phyloP scores from a whole-genome alignment of 1,140 invertebrate species.

The Vollenhovia emeryi region DNA sequence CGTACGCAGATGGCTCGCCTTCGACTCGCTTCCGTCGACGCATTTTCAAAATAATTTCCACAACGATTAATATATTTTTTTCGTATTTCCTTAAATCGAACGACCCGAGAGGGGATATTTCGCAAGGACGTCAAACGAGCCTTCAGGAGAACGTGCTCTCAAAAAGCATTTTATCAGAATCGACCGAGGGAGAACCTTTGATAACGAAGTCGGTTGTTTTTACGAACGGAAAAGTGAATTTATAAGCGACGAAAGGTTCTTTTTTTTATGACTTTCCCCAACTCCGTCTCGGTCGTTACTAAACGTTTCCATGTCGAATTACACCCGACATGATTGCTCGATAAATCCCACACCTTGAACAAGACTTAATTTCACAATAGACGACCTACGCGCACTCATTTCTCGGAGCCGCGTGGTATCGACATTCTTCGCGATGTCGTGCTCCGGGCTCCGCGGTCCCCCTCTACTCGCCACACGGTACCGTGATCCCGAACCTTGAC shows the following conservation, averaged over 20 bases:
- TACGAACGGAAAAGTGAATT: not conserved
- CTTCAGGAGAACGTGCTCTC: not conserved
- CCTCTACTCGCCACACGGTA: conserved; percentile 75
- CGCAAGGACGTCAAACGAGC: not conserved
- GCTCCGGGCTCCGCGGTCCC: conserved; percentile 71
- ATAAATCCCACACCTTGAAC: conserved; percentile 48
- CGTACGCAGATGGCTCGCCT: conserved; percentile 22
- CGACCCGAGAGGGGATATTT: too few relatives aligned
- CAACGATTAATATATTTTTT: not conserved
- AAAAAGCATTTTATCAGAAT: not conserved
- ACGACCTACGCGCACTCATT: conserved; percentile 63
- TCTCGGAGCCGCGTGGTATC: conserved; percentile 73
- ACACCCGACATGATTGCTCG: conserved; percentile 42
- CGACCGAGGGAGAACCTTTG: not conserved
- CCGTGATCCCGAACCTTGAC: conserved; percentile 84
- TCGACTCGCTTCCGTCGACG: not conserved
- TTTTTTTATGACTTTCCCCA: not conserved
- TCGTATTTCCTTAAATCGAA: not conserved
- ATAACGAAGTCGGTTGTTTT: not conserved
- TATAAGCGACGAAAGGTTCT: not conserved
- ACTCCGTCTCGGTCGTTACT: not conserved
- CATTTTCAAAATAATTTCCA: conserved; percentile 23
- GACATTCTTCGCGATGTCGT: conserved; percentile 80
- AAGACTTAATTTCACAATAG: conserved; percentile 53
- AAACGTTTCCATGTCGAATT: conserved; percentile 44